These are phyloP conservation scores for Alosa alosa DNA, from an alignment of 2,113 vertebrate species.

Conservation along the genomic window DNA sequence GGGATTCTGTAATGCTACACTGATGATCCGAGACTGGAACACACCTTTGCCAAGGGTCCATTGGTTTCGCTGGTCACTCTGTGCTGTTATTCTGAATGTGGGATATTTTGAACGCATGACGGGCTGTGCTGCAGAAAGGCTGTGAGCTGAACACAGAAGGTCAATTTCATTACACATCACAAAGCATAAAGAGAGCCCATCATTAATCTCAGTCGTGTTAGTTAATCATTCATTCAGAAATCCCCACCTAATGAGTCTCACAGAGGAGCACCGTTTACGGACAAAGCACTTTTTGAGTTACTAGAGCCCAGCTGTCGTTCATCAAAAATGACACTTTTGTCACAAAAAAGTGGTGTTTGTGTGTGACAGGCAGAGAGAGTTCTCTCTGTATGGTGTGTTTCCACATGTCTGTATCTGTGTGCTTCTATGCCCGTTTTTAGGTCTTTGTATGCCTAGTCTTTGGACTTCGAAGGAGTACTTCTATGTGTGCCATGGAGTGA, in stretches of 20 bases:
- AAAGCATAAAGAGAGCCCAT: background rate
- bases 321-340: conserved; percentile 13
- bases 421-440: background rate
- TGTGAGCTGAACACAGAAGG: background rate
- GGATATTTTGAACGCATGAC: background rate
- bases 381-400: background rate
- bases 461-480: background rate
- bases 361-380: background rate
- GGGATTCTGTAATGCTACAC: background rate
- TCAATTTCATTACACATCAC: conserved; percentile 1
- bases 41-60: background rate
- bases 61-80: background rate
- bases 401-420: background rate
- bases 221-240: conserved; percentile 14
- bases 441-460: background rate
- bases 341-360: too few relatives aligned
- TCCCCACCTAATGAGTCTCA: background rate
- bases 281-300: background rate
- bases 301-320: background rate
- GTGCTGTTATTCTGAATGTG: background rate
- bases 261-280: background rate
- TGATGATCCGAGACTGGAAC: background rate
- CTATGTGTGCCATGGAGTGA: background rate
- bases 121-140: background rate
- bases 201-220: conserved; percentile 16